Percentiles rank a stretch among this genome's conserved stretches.
These are phyloP conservation scores for Acanthococcus lagerstroemiae DNA, from an alignment of 2,888 invertebrate genomes.

Conservation along the genomic window DNA sequence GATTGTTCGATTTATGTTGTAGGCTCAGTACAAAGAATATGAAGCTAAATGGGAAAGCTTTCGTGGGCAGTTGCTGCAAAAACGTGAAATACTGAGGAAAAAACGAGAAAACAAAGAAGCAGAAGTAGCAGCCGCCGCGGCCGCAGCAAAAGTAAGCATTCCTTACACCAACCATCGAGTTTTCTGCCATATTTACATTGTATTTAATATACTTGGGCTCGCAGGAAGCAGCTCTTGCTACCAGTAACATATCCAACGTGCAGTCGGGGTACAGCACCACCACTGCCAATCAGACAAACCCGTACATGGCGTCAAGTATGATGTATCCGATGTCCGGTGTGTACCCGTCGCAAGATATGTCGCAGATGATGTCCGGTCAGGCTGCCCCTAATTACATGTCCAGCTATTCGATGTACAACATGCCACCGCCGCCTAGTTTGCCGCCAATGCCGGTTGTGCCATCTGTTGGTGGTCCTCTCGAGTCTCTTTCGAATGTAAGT, in stretches of 20 bases:
- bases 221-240: slow-evolving; percentile 18
- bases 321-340: slow-evolving; percentile 19
- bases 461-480: slow-evolving; percentile 1
- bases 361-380: background rate
- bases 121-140: slow-evolving; percentile 35
- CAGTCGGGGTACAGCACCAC: slow-evolving; percentile 1
- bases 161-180: too few relatives aligned
- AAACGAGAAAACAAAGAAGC: slow-evolving; percentile 46
- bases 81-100: slow-evolving; percentile 69
- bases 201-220: background rate
- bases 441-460: slow-evolving; percentile 7
- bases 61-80: slow-evolving; percentile 63
- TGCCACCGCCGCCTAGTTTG: slow-evolving; percentile 3
- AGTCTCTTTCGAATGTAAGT: background rate
- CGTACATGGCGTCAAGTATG: slow-evolving; percentile 8
- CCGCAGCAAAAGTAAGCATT: slow-evolving; percentile 13
- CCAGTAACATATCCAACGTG: background rate
- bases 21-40: slow-evolving; percentile 65
- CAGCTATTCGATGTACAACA: slow-evolving; percentile 22
- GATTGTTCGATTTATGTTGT: slow-evolving; percentile 6
- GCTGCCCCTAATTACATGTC: background rate
- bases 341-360: slow-evolving; percentile 16
- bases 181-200: too few relatives aligned
- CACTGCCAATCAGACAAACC: background rate
- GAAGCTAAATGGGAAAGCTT: slow-evolving; percentile 82